Conservation (phyloP, 2,113 vertebrate species). For the Hippocampus abdominalis region DNA sequence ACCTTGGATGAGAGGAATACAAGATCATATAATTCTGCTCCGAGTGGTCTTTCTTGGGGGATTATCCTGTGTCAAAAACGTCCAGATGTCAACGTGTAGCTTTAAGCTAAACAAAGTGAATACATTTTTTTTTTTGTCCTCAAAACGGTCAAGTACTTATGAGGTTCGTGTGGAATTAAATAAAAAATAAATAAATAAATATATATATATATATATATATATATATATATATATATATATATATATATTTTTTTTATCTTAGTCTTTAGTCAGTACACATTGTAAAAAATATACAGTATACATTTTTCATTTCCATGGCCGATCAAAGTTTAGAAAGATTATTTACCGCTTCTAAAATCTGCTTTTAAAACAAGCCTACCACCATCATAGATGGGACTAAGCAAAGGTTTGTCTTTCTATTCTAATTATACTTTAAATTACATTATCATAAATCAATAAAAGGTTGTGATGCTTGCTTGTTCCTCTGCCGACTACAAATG, state of each 20-base stretch:
- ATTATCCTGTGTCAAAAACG: neutral
- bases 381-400: neutral
- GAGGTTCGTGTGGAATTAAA: too few relatives aligned
- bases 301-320: neutral
- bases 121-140: neutral
- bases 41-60: constrained; percentile 4
- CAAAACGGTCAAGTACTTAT: too few relatives aligned
- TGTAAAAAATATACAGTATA: neutral
- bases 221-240: too few relatives aligned
- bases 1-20: constrained; percentile 18
- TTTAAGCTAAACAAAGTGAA: neutral
- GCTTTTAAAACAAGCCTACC: neutral
- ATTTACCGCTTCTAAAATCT: neutral
- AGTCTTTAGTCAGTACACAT: too few relatives aligned
- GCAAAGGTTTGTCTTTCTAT: neutral
- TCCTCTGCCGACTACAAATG: neutral
- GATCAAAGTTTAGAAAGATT: neutral
- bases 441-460: constrained; percentile 5
- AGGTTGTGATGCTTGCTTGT: neutral
- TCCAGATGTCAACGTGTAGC: neutral
- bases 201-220: too few relatives aligned
- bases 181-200: too few relatives aligned
- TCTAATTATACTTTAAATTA: constrained; percentile 2
- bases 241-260: too few relatives aligned
- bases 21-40: constrained; percentile 1